These are phyloP conservation scores for Amorpha juglandis DNA, from an alignment of 2,888 invertebrate genomes.

Conservation along the genomic window DNA sequence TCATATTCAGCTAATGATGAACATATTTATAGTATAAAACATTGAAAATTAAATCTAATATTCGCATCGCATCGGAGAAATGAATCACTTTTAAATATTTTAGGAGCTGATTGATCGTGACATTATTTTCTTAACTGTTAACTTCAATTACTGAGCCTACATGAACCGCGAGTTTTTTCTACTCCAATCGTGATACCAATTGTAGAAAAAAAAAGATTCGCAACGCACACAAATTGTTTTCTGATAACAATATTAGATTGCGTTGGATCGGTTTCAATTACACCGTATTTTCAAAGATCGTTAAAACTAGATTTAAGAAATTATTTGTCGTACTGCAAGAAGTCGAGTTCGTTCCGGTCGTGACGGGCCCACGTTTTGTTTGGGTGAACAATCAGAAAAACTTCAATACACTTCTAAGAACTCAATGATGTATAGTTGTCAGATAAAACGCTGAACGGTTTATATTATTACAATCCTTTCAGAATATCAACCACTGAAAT, in stretches of 20 bases:
- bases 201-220: constrained; percentile 27
- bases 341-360: constrained; percentile 51
- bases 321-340: constrained; percentile 50
- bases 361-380: constrained; percentile 50
- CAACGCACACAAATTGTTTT: constrained; percentile 22
- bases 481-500: constrained; percentile 28
- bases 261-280: constrained; percentile 38
- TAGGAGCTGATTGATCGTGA: not conserved
- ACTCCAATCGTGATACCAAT: constrained; percentile 10
- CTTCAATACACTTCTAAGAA: constrained; percentile 37
- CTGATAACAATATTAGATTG: constrained; percentile 30
- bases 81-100: not conserved
- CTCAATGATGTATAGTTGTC: constrained; percentile 45
- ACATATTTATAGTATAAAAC: too few relatives aligned
- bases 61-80: too few relatives aligned
- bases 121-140: not conserved
- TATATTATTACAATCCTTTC: constrained; percentile 32
- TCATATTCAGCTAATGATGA: too few relatives aligned
- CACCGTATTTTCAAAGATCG: constrained; percentile 49
- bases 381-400: constrained; percentile 45
- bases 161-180: not conserved
- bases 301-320: constrained; percentile 58
- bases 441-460: constrained; percentile 37
- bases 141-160: not conserved
- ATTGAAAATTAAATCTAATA: too few relatives aligned